Conservation (phyloP, 2,797 vertebrate genomes). For the Vultur gryphus region DNA sequence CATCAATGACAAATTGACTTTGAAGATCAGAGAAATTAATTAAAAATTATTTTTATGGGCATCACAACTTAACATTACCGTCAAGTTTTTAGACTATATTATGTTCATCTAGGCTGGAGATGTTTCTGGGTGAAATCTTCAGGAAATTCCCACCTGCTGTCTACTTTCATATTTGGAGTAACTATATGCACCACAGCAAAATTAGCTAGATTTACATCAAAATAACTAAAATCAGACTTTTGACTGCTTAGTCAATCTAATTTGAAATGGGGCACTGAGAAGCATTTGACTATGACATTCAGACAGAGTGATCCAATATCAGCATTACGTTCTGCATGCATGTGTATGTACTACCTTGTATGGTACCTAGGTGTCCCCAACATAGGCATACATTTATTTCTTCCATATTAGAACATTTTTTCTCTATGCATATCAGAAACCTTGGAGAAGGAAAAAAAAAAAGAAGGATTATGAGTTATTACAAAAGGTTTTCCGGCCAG, state of each 20-base stretch:
- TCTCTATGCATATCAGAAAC: neutral
- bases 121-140: neutral
- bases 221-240: neutral
- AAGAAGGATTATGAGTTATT: neutral
- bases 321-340: neutral
- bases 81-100: neutral
- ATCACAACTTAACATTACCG: neutral
- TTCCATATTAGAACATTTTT: neutral
- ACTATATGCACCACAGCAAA: neutral
- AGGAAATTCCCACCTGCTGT: neutral
- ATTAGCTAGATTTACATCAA: neutral
- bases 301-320: neutral
- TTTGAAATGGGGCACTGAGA: neutral
- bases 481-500: neutral
- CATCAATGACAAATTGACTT: neutral
- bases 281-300: neutral
- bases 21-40: neutral
- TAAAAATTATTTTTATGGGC: neutral
- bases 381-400: neutral
- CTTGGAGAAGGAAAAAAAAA: fast-evolving
- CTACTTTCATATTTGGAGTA: neutral
- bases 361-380: fast-evolving
- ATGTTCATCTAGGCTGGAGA: neutral
- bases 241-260: neutral
- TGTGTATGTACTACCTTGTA: neutral